A percentile compares a stretch with the other conserved stretches of the same genome.
Evolutionary conservation across 2,888 invertebrate genomes (phyloP).

Genomic region (Cremastinae sp.): DNA sequence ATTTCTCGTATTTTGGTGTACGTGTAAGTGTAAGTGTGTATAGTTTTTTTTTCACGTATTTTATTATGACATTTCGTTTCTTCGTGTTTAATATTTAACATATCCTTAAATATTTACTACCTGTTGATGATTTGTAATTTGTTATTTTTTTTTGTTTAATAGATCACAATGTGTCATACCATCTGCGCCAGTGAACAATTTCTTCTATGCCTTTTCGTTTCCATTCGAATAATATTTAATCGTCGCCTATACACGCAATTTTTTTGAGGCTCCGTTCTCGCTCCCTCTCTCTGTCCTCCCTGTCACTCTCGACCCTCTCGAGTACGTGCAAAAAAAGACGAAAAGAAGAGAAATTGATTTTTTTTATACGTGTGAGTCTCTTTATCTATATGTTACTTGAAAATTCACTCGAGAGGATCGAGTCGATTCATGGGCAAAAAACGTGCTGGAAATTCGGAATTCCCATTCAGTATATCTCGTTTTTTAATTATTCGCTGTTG

Average conservation of each 20-base stretch:
- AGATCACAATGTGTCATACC: slow-evolving; percentile 79
- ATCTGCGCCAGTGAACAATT: slow-evolving; percentile 74
- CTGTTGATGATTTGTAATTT: slow-evolving; percentile 78
- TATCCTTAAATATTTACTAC: slow-evolving; percentile 77
- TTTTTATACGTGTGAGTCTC: slow-evolving; percentile 9
- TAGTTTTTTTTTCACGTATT: slow-evolving; percentile 25
- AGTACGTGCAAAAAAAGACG: slow-evolving; percentile 14
- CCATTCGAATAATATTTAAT: slow-evolving; percentile 52
- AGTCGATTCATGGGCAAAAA: slow-evolving; percentile 6
- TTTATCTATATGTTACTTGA: slow-evolving; percentile 3
- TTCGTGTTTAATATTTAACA: slow-evolving; percentile 62
- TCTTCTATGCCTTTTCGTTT: slow-evolving; percentile 70
- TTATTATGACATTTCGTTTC: slow-evolving; percentile 13
- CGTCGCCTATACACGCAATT: slow-evolving; percentile 42
- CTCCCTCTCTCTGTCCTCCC: neutral
- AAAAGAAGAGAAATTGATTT: neutral
- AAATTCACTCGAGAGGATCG: slow-evolving; percentile 30
- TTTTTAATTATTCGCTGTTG: neutral
- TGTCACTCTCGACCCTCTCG: slow-evolving; percentile 29
- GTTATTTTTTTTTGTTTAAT: slow-evolving; percentile 72
- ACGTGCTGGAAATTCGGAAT: slow-evolving; percentile 4
- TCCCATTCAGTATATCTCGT: slow-evolving; percentile 1
- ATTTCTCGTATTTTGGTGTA: slow-evolving; percentile 61
- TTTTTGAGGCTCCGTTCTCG: slow-evolving; percentile 11
- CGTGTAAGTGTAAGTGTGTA: slow-evolving; percentile 36